Conservation (phyloP, 2,888 invertebrate species). For the Philaethria dido region DNA sequence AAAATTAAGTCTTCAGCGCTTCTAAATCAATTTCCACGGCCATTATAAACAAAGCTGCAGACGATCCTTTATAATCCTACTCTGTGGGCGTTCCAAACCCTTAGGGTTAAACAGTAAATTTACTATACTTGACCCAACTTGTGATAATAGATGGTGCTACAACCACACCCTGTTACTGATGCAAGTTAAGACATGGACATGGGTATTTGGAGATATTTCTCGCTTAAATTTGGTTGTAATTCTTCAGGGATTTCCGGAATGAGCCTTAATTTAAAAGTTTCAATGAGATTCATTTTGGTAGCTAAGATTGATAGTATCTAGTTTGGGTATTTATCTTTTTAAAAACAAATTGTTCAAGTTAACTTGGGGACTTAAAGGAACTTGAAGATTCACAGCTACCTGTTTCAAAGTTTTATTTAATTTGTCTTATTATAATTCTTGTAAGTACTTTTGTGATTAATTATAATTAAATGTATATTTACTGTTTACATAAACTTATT, state of each 20-base stretch:
- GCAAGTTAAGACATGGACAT: constrained; percentile 42
- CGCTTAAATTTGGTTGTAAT: constrained; percentile 41
- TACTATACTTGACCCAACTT: constrained; percentile 45
- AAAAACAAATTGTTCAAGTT: constrained; percentile 21
- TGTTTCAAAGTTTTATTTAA: constrained; percentile 5
- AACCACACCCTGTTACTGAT: constrained; percentile 43
- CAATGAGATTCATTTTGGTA: constrained; percentile 35
- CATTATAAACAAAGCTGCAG: constrained; percentile 44
- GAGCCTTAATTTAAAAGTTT: constrained; percentile 43
- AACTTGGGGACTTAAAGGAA: background rate
- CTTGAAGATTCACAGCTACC: background rate
- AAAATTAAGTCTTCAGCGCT: constrained; percentile 44
- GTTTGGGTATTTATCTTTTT: constrained; percentile 28
- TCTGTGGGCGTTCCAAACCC: constrained; percentile 42
- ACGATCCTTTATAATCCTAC: constrained; percentile 44
- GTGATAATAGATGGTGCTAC: constrained; percentile 46
- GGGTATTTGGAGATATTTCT: constrained; percentile 41
- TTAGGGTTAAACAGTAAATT: constrained; percentile 45
- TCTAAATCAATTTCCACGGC: constrained; percentile 47
- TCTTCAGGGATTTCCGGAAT: constrained; percentile 41
- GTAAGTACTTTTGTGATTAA: background rate
- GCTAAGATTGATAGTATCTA: constrained; percentile 36
- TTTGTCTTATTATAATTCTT: background rate
- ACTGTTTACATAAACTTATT: no score
- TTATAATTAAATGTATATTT: background rate